Conservation (phyloP, 2,888 invertebrate species). For the Altica lythri region DNA sequence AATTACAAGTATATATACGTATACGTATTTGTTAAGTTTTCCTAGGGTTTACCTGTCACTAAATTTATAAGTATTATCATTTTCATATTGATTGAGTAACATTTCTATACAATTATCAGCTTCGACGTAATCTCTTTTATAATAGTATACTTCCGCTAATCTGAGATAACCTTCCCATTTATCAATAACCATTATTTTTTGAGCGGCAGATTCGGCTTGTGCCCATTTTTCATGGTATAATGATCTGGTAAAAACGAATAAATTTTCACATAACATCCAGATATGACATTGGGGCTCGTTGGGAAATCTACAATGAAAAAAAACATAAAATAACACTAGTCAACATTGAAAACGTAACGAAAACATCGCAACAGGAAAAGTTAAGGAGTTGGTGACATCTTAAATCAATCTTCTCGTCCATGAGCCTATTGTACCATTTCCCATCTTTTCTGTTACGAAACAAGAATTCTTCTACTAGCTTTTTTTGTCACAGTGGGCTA, state of each 20-base stretch:
- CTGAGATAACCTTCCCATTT: slow-evolving; percentile 68
- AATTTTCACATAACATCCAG: slow-evolving; percentile 72
- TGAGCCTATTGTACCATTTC: no score
- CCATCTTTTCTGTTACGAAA: no score
- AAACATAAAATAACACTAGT: slow-evolving; percentile 27
- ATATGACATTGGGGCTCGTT: slow-evolving; percentile 65
- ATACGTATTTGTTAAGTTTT: slow-evolving; percentile 48
- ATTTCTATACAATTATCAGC: slow-evolving; percentile 58
- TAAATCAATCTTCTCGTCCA: no score
- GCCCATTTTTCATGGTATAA: slow-evolving; percentile 67
- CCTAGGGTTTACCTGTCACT: slow-evolving; percentile 48
- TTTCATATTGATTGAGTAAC: slow-evolving; percentile 61
- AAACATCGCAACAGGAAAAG: no score
- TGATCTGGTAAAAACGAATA: slow-evolving; percentile 55
- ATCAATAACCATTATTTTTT: slow-evolving; percentile 70
- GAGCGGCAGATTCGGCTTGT: slow-evolving; percentile 71
- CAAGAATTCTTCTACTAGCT: no score
- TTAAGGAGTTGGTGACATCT: no score
- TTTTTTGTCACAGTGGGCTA: no score
- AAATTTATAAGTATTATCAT: slow-evolving; percentile 61
- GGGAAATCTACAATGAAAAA: slow-evolving; percentile 58
- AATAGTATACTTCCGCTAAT: slow-evolving; percentile 62
- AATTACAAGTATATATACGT: slow-evolving; percentile 2
- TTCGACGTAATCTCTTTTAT: slow-evolving; percentile 59
- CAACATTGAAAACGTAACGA: no score